These are phyloP conservation scores for Arion vulgaris DNA, from an alignment of 1,140 invertebrate species.

Conservation along the genomic window DNA sequence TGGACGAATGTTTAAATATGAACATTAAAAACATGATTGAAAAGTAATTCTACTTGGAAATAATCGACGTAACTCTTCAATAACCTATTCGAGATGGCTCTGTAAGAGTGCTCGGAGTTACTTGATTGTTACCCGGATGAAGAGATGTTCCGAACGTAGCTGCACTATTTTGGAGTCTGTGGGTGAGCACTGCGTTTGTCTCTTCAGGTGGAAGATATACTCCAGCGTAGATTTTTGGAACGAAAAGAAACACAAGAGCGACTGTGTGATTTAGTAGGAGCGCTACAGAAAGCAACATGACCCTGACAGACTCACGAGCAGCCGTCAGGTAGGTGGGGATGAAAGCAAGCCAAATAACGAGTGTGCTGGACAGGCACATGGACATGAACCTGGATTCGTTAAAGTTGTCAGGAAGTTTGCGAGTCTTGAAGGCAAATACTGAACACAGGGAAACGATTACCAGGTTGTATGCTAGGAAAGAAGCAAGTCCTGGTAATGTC, in stretches of 20 bases:
- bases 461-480: conserved; percentile 84
- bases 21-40: no score
- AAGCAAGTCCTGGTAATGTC: conserved; percentile 32
- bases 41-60: no score
- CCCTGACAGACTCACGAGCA: conserved; percentile 37
- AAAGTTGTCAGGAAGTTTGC: conserved; percentile 50
- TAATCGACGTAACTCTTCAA: no score
- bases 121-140: conserved; percentile 1
- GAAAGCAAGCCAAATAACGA: conserved; percentile 51
- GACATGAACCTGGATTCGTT: conserved; percentile 47
- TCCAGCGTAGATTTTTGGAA: conserved; percentile 74
- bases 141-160: neutral
- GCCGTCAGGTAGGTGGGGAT: conserved; percentile 40
- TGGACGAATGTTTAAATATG: no score
- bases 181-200: neutral
- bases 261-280: conserved; percentile 52
- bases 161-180: neutral
- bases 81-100: neutral
- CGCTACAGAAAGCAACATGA: conserved; percentile 47
- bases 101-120: neutral
- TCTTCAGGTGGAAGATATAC: conserved; percentile 67
- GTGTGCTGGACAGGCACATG: conserved; percentile 39
- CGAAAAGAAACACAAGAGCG: conserved; percentile 43
- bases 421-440: conserved; percentile 84
- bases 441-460: conserved; percentile 89